These are phyloP conservation scores for Xenopus tropicalis DNA, from an alignment of 2,113 vertebrate species.

Conservation along the genomic window DNA sequence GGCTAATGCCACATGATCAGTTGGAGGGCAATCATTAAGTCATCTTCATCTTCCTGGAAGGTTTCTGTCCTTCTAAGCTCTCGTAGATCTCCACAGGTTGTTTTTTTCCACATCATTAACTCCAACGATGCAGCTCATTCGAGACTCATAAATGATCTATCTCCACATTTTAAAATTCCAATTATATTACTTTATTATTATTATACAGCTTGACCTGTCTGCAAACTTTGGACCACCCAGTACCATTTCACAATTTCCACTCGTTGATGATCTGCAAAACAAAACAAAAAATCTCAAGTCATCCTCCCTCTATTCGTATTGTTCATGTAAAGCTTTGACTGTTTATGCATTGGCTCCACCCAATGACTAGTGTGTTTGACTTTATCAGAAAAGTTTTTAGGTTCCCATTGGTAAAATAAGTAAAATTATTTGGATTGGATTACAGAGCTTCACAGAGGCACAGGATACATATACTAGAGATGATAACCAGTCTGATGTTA, in stretches of 20 bases:
- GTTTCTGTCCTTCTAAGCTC: background rate
- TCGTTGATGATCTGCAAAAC: background rate
- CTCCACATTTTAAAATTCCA: conserved; percentile 1
- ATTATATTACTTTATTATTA: conserved; percentile 10
- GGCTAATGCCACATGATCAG: no score
- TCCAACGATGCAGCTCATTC: background rate
- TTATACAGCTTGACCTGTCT: conserved; percentile 21
- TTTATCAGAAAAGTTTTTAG: no score
- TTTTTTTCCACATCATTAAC: conserved; percentile 8
- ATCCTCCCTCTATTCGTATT: background rate
- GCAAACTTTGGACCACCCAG: conserved; percentile 11
- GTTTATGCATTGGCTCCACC: background rate
- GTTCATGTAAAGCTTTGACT: background rate
- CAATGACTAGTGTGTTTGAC: background rate
- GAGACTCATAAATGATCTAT: conserved; percentile 2
- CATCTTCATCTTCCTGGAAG: background rate
- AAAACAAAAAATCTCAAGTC: background rate
- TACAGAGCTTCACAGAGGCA: no score
- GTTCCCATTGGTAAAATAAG: no score
- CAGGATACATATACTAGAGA: no score
- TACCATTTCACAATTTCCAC: conserved; percentile 2
- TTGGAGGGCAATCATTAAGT: no score
- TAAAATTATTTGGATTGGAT: no score
- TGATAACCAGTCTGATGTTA: no score
- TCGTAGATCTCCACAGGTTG: background rate